Percentiles rank a stretch among this genome's conserved stretches.
These are phyloP conservation scores for Carcharodon carcharias DNA, from an alignment of 2,797 vertebrate genomes.

Conservation along the genomic window DNA sequence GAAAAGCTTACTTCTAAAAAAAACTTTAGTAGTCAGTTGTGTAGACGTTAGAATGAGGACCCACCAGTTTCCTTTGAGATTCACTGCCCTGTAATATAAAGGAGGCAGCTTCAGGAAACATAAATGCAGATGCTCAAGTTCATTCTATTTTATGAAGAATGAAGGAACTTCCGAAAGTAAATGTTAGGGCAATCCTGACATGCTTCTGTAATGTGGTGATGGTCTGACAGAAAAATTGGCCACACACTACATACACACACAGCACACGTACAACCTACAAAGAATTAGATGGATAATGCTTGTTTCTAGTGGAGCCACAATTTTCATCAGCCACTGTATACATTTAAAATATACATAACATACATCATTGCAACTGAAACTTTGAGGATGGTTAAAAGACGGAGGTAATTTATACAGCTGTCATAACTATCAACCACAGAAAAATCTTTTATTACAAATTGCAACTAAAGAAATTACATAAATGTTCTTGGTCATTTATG, in stretches of 20 bases:
- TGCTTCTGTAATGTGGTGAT: not conserved
- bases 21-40: not conserved
- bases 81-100: not conserved
- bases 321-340: not conserved
- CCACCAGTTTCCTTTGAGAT: not conserved
- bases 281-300: not conserved
- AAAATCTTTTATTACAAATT: not conserved
- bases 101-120: not conserved
- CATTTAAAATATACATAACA: not conserved
- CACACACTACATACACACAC: not conserved
- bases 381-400: conserved; percentile 14
- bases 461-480: not conserved
- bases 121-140: not conserved
- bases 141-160: not conserved
- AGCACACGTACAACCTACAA: not conserved
- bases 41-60: not conserved
- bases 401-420: not conserved
- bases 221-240: not conserved
- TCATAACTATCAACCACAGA: not conserved
- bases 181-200: not conserved
- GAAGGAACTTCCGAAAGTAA: not conserved
- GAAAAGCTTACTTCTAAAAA: not conserved
- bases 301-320: not conserved
- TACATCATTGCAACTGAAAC: not conserved
- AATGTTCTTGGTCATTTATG: not conserved